Evolutionary conservation across 2,888 invertebrate genomes (phyloP).

Genomic region (Agelastica alni): DNA sequence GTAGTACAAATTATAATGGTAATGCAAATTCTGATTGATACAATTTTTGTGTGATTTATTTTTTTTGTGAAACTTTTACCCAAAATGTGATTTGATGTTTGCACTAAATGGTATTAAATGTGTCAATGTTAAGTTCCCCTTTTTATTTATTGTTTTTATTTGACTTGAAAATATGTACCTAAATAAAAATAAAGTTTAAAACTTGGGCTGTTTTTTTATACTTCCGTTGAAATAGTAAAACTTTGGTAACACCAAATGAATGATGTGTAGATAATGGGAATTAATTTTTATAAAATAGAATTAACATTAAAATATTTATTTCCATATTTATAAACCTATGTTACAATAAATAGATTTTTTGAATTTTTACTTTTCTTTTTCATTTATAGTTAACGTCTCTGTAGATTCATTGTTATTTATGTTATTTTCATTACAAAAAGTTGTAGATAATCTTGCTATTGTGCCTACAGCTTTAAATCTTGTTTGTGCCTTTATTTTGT

Average conservation of each 20-base stretch:
- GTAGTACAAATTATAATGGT: too few species aligned
- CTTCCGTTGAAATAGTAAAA: too few species aligned
- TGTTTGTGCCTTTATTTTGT: constrained; percentile 66
- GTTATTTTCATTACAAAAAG: constrained; percentile 47
- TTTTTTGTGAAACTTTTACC: constrained; percentile 12
- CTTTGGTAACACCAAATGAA: too few species aligned
- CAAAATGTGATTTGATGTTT: constrained; percentile 27
- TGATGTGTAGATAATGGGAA: too few species aligned
- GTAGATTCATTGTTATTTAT: constrained; percentile 14
- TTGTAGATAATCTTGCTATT: constrained; percentile 61
- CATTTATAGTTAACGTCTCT: not conserved
- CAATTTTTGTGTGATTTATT: constrained; percentile 17
- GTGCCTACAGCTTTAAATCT: constrained; percentile 71
- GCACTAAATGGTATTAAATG: constrained; percentile 23
- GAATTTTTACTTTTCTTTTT: constrained; percentile 3
- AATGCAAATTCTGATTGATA: too few species aligned
- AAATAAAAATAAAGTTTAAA: too few species aligned
- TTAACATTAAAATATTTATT: not conserved
- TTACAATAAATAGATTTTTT: too few species aligned
- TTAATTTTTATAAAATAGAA: not conserved
- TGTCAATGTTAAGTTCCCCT: constrained; percentile 23
- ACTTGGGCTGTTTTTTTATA: too few species aligned
- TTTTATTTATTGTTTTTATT: constrained; percentile 20
- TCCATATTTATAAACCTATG: too few species aligned
- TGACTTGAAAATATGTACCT: not conserved